These are phyloP conservation scores for Drosophila recens DNA, from an alignment of 2,888 invertebrate genomes.

Conservation along the genomic window DNA sequence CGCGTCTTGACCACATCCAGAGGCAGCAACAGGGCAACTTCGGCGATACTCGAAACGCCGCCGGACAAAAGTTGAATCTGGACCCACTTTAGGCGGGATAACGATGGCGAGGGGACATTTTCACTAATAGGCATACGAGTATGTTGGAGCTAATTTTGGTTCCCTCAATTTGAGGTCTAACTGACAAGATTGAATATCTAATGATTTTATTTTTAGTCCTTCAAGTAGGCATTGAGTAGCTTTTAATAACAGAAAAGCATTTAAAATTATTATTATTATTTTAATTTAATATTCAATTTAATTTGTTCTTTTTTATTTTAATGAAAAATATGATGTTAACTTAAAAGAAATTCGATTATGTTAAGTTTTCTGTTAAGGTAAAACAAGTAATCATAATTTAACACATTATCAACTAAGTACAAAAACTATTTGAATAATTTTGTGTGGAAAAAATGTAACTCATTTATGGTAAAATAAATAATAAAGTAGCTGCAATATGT, in stretches of 20 bases:
- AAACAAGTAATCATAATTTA: no score
- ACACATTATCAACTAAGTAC: no score
- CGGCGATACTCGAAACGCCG: conserved; percentile 44
- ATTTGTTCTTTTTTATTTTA: background rate
- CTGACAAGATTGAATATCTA: background rate
- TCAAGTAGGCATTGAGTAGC: background rate
- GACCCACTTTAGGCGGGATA: background rate
- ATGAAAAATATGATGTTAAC: background rate
- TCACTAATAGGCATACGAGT: conserved; percentile 7
- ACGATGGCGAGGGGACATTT: background rate
- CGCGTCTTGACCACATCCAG: conserved; percentile 63
- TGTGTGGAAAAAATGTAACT: no score
- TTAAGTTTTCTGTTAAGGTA: no score
- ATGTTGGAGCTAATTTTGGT: background rate
- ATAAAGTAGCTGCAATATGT: background rate
- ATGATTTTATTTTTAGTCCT: background rate
- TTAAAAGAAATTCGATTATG: background rate
- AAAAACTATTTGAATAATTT: no score
- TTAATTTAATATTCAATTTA: background rate
- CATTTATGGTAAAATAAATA: no score
- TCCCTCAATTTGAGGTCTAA: background rate
- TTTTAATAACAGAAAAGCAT: background rate
- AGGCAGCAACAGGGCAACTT: conserved; percentile 37
- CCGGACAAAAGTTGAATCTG: conserved; percentile 29
- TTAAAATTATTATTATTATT: background rate